Conservation (phyloP, 2,888 invertebrate genomes). For the Nemotelus pantherinus region DNA sequence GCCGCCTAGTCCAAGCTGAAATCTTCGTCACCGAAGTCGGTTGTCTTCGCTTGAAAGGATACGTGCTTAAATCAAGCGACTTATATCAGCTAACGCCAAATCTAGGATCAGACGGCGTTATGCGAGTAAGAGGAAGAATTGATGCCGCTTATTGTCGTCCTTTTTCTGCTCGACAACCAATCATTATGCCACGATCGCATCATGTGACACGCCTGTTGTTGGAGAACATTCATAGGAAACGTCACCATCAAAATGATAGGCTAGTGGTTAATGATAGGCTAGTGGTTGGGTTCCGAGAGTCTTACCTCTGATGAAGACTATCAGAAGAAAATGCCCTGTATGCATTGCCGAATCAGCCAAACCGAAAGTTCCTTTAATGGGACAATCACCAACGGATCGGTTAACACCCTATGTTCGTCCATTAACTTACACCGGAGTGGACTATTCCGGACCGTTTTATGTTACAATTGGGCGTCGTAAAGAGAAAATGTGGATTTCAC, state of each 20-base stretch:
- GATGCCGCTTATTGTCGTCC: background rate
- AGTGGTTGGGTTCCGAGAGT: conserved; percentile 44
- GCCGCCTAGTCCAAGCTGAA: conserved; percentile 1
- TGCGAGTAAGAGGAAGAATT: background rate
- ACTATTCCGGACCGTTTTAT: conserved; percentile 51
- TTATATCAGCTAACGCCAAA: conserved; percentile 1
- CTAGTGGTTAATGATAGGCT: conserved; percentile 46
- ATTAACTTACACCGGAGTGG: conserved; percentile 52
- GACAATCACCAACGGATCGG: conserved; percentile 49
- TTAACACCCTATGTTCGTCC: conserved; percentile 50
- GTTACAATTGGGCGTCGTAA: conserved; percentile 47
- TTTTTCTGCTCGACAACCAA: conserved; percentile 2
- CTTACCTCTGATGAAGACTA: conserved; percentile 35
- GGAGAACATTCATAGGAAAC: conserved; percentile 34
- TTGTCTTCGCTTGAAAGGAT: background rate
- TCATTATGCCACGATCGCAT: conserved; percentile 39
- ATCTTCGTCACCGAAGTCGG: background rate
- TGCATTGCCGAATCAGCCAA: conserved; percentile 48
- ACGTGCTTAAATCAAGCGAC: background rate
- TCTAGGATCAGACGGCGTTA: background rate
- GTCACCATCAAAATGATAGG: conserved; percentile 49
- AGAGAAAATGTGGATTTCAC: conserved; percentile 50
- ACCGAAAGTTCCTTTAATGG: conserved; percentile 51
- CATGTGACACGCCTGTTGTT: conserved; percentile 33
- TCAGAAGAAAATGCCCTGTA: conserved; percentile 36